Evolutionary conservation across 2,797 vertebrate species (phyloP).

Genomic region (Phoebastria nigripes): DNA sequence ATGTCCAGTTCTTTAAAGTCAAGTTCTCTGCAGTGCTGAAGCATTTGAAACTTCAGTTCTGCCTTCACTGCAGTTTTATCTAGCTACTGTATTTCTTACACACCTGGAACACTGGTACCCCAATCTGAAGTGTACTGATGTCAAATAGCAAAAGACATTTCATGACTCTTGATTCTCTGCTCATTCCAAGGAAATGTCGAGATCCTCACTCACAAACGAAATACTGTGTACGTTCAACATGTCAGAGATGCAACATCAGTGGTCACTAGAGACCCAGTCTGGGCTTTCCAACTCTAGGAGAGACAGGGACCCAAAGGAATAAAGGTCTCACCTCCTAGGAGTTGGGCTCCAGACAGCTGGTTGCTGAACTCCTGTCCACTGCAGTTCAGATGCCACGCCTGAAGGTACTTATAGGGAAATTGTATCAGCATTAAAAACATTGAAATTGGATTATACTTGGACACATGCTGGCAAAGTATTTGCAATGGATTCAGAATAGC

Average conservation of each 20-base stretch:
- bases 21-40: not conserved
- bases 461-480: constrained; percentile 42
- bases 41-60: not conserved
- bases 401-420: not conserved
- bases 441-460: constrained; percentile 13
- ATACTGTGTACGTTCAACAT: not conserved
- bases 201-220: not conserved
- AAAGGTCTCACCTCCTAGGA: not conserved
- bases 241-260: not conserved
- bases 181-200: not conserved
- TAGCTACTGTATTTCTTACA: not conserved
- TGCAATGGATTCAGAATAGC: constrained; percentile 21
- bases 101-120: not conserved
- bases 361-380: not conserved
- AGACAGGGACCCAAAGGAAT: not conserved
- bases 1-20: not conserved
- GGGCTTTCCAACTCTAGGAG: not conserved
- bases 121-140: not conserved
- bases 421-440: not conserved
- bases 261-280: not conserved
- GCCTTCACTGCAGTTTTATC: not conserved
- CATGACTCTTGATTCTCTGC: not conserved
- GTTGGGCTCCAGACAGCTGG: not conserved
- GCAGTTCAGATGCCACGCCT: not conserved
- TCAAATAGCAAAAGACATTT: not conserved